Conservation (phyloP, 2,113 vertebrate genomes). For the Poeciliopsis turrubarensis region DNA sequence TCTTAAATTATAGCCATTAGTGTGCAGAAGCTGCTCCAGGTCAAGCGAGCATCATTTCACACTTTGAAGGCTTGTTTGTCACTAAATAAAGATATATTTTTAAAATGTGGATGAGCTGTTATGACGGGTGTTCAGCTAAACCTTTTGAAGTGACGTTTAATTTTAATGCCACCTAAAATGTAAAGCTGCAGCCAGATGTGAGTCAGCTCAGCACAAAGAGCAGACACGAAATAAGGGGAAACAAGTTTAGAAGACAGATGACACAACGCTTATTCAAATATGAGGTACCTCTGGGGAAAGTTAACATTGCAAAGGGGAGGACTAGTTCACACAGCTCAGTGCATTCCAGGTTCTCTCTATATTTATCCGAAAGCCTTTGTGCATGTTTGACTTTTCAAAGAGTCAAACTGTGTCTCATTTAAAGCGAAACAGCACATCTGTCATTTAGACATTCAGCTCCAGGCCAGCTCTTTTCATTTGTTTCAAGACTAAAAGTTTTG, state of each 20-base stretch:
- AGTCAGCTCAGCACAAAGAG: background rate
- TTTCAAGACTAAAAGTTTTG: slow-evolving; percentile 51
- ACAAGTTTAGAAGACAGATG: background rate
- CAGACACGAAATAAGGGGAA: background rate
- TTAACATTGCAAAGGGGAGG: slow-evolving; percentile 5
- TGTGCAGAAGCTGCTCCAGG: background rate
- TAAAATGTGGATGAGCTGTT: background rate
- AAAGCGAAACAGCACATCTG: slow-evolving; percentile 25
- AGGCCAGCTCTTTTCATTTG: slow-evolving; percentile 50
- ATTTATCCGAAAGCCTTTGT: slow-evolving; percentile 25
- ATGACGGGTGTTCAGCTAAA: background rate
- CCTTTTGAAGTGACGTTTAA: background rate
- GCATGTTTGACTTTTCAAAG: slow-evolving; percentile 37
- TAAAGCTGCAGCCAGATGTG: background rate
- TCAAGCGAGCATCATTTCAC: background rate
- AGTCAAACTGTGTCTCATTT: slow-evolving; percentile 27
- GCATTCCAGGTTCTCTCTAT: slow-evolving; percentile 15
- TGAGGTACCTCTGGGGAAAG: slow-evolving; percentile 6
- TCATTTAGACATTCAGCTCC: slow-evolving; percentile 42
- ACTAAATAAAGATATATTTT: background rate
- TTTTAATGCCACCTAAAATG: background rate
- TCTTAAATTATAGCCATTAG: too few relatives aligned
- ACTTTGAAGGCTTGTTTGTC: background rate
- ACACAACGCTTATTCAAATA: slow-evolving; percentile 13
- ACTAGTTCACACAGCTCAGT: slow-evolving; percentile 15